Evolutionary conservation across 2,888 invertebrate species (phyloP).

Genomic region (Stenodera caucasica): DNA sequence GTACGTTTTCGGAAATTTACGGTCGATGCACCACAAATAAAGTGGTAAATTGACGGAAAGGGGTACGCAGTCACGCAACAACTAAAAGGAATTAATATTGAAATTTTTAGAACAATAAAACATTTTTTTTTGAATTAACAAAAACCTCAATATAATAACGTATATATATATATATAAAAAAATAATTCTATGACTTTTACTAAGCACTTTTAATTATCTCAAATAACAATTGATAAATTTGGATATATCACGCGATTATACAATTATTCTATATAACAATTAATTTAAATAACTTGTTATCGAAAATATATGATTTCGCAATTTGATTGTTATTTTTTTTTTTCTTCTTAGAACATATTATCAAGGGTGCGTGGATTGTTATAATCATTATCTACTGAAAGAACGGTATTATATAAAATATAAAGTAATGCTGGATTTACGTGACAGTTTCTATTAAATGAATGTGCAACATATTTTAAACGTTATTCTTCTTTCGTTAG

Average conservation of each 20-base stretch:
- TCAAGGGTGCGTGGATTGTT: not conserved
- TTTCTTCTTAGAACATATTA: not conserved
- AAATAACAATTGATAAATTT: too few species aligned
- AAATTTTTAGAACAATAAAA: not conserved
- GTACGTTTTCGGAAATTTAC: not conserved
- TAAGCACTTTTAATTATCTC: too few species aligned
- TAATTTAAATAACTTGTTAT: too few species aligned
- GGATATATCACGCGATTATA: too few species aligned
- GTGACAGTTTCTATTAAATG: slow-evolving; percentile 8
- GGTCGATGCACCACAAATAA: slow-evolving; percentile 5
- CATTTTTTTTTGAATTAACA: too few species aligned
- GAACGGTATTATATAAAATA: too few species aligned
- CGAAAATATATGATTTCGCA: too few species aligned
- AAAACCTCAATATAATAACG: too few species aligned
- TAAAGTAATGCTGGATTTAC: not conserved
- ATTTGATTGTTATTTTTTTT: not conserved
- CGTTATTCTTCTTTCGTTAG: not conserved
- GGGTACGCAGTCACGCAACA: not conserved
- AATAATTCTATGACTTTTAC: too few species aligned
- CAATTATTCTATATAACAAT: too few species aligned
- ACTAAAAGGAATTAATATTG: not conserved
- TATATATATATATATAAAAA: too few species aligned
- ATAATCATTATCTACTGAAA: not conserved
- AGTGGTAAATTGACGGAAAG: not conserved
- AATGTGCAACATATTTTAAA: not conserved